phyloP scores from a whole-genome alignment of 2,888 invertebrate species.

The Aporophyla nigra region DNA sequence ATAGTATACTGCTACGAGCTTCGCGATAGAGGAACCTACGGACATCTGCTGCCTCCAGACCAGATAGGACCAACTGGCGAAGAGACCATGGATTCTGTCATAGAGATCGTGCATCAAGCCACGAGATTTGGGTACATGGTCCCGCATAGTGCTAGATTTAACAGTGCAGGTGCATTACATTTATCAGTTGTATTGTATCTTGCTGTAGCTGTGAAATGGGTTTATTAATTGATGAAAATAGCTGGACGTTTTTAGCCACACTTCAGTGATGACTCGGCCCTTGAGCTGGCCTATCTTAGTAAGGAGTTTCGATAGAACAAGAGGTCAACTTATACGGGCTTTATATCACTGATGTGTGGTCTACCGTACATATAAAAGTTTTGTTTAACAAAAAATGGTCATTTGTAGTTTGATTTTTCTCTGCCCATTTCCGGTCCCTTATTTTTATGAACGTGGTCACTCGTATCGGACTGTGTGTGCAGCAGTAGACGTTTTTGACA shows the following conservation, averaged over 20 bases:
- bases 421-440: fast-evolving
- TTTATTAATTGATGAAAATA: slow-evolving; percentile 20
- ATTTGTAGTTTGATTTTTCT: background rate
- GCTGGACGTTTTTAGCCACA: too few relatives aligned
- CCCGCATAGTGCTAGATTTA: background rate
- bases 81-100: slow-evolving; percentile 90
- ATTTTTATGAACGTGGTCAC: background rate
- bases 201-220: slow-evolving; percentile 33
- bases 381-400: background rate
- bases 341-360: background rate
- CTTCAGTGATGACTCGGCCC: background rate
- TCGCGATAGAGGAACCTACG: slow-evolving; percentile 92
- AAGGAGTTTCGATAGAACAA: too few relatives aligned
- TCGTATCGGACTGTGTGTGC: too few relatives aligned
- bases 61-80: slow-evolving; percentile 92
- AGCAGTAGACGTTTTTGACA: background rate
- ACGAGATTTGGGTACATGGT: slow-evolving; percentile 81
- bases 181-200: slow-evolving; percentile 38
- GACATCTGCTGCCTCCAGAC: slow-evolving; percentile 93
- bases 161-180: slow-evolving; percentile 23
- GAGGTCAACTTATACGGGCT: too few relatives aligned
- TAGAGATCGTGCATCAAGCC: slow-evolving; percentile 83
- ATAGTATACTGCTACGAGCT: slow-evolving; percentile 94
- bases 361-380: background rate
- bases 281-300: too few relatives aligned